Base-by-base conservation (phyloP, 2,888 invertebrate genomes). In the Sclerodermus sp. region DNA sequence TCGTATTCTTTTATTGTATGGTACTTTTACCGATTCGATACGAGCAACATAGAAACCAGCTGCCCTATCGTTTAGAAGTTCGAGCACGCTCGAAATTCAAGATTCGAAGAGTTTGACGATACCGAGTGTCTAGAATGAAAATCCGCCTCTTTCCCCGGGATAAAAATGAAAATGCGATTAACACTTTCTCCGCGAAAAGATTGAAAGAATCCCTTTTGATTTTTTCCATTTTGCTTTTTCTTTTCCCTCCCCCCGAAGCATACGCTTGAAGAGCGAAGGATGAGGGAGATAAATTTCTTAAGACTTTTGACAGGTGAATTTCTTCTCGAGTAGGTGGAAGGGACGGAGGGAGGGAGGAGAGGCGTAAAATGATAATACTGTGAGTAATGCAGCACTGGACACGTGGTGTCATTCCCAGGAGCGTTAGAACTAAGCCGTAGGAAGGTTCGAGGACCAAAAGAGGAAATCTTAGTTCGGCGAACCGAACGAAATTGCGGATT, bases 401-500 rank as follows among this genome's bases (percentile, higher is more conserved):
- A 59, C 49, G 45, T 51, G 63, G 16, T 42, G 36, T 45, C 46
- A 44, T 59, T 64, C 57, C 59, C 60, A 55, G 55, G 58, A 45
- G 64, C 55, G 62, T 62, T 66, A 55, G 63, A 62, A 66, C 66
- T 66, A 67, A 68, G 64, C 61, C 56, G 46, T 46, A 42, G 44
- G 47, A 48, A 52, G 49, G 46, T 41, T 39, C 12, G 47, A 31
- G 38, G 40, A 31, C 52, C 36, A 32, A 43, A 49, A 45, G 55
- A 47, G 62, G 44, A 52, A 62, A 67, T 69, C 65, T 67, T 59
- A 59, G 55, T 50, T 50, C 51, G 54, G 51, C 46, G 55, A 52
- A 53, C 51, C 59, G 49, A 45, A 42, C 52, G 55, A 64, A 71
- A 69, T 68, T 70, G 64, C 57, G 63, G 65, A 72, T 71, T 67